Conservation (phyloP, 2,888 invertebrate genomes). For the Spodoptera picta region DNA sequence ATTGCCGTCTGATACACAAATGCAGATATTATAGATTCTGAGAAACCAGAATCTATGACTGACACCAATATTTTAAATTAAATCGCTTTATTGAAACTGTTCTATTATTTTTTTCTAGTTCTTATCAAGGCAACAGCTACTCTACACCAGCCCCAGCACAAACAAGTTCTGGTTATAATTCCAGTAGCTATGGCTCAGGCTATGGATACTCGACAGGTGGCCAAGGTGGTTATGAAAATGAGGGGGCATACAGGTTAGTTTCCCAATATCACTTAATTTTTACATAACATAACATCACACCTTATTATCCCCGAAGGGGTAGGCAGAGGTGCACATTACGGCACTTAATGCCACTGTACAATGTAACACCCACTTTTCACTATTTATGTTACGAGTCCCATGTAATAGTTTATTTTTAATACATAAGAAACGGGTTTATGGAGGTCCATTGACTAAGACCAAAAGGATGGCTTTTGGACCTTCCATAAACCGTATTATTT, state of each 20-base stretch:
- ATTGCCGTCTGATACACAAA: constrained; percentile 86
- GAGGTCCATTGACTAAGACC: too few relatives aligned
- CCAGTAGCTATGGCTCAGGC: constrained; percentile 73
- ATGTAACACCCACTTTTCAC: too few relatives aligned
- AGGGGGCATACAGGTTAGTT: constrained; percentile 76
- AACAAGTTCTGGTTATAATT: constrained; percentile 72
- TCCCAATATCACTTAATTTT: neutral
- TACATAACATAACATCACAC: too few relatives aligned
- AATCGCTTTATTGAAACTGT: neutral
- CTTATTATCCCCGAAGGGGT: too few relatives aligned
- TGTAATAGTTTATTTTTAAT: too few relatives aligned
- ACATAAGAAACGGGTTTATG: too few relatives aligned
- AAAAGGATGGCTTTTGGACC: too few relatives aligned
- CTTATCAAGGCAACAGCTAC: constrained; percentile 79
- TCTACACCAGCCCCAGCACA: constrained; percentile 73
- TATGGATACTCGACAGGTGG: constrained; percentile 81
- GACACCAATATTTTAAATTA: neutral
- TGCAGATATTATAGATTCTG: constrained; percentile 80
- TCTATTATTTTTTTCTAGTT: constrained; percentile 60
- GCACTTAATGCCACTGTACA: too few relatives aligned
- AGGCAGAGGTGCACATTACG: too few relatives aligned
- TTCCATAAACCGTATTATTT: too few relatives aligned
- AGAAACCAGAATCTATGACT: constrained; percentile 37
- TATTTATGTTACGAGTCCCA: too few relatives aligned
- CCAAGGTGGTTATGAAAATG: constrained; percentile 79